Evolutionary conservation across 2,113 vertebrate species (phyloP).

Genomic region (Rhinolophus sinicus): DNA sequence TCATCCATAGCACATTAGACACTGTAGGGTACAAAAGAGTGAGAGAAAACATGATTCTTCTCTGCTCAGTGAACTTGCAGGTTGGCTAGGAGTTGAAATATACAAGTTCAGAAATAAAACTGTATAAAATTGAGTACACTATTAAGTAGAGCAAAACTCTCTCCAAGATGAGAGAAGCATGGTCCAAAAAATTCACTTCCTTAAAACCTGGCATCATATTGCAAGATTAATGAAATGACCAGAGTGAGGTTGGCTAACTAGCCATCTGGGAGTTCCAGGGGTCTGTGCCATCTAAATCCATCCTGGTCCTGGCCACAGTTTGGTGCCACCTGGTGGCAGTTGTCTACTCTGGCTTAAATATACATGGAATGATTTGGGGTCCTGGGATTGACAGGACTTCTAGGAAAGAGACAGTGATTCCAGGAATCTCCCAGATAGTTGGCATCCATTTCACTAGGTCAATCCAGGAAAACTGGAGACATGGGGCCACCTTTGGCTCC

Average conservation of each 20-base stretch:
- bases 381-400: neutral
- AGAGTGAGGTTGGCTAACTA: neutral
- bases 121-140: neutral
- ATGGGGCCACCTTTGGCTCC: neutral
- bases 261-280: neutral
- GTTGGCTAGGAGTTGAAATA: neutral
- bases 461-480: neutral
- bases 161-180: neutral
- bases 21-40: neutral
- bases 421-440: neutral
- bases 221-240: neutral
- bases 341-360: neutral
- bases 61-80: neutral
- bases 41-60: neutral
- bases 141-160: conserved; percentile 2
- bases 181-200: conserved; percentile 12
- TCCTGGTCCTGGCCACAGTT: neutral
- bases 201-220: neutral
- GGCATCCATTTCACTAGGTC: neutral
- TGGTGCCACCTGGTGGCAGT: neutral
- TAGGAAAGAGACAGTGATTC: neutral
- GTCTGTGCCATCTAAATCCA: neutral
- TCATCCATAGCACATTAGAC: neutral
- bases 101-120: neutral
- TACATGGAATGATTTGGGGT: neutral